Conservation (phyloP, 2,113 vertebrate species). For the Calonectris borealis region DNA sequence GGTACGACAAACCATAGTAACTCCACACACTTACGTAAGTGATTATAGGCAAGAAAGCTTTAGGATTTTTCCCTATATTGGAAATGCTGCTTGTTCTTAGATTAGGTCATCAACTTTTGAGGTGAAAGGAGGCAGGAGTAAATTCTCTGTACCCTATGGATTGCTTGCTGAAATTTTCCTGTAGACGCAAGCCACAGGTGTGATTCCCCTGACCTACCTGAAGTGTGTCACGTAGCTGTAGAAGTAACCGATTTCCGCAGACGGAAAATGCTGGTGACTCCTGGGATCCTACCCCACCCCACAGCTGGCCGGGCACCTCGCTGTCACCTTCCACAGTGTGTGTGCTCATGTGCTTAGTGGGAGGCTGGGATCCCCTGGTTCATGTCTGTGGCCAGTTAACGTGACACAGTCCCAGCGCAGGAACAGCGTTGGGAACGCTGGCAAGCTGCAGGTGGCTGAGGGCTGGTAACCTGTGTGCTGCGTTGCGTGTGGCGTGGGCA, state of each 20-base stretch:
- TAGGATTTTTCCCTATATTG: slow-evolving; percentile 7
- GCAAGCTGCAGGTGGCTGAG: background rate
- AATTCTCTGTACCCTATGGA: background rate
- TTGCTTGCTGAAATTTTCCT: background rate
- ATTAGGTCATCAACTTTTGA: background rate
- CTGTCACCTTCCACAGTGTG: background rate
- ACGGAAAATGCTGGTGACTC: background rate
- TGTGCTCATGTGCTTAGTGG: accelerated
- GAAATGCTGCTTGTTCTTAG: background rate
- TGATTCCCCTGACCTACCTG: background rate
- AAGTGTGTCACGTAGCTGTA: background rate
- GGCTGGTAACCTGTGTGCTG: background rate
- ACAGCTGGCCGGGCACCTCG: accelerated
- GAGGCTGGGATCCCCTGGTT: background rate
- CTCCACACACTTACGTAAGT: background rate
- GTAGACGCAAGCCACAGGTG: background rate
- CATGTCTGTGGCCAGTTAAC: accelerated
- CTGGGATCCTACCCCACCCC: background rate
- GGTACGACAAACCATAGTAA: slow-evolving; percentile 72
- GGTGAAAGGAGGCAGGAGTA: background rate
- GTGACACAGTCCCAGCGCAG: accelerated
- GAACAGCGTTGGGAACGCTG: background rate
- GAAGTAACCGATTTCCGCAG: background rate
- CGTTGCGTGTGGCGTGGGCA: background rate
- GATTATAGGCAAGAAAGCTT: slow-evolving; percentile 2